phyloP scores from a whole-genome alignment of 1,140 invertebrate genomes.

The Caenorhabditis remanei region DNA sequence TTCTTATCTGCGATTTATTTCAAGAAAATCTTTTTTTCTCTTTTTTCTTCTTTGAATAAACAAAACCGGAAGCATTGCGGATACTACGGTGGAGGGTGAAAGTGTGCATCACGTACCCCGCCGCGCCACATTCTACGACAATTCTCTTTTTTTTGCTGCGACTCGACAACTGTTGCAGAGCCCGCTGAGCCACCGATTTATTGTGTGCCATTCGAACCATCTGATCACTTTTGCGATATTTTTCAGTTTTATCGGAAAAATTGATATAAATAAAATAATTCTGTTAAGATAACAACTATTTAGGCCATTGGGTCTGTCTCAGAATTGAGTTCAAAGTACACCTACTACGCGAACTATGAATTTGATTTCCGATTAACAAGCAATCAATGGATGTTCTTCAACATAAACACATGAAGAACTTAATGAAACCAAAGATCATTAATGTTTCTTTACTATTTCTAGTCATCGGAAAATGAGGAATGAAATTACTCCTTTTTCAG shows the following conservation, averaged over 20 bases:
- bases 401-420: not conserved
- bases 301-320: not conserved
- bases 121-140: slow-evolving; percentile 35
- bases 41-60: slow-evolving; percentile 10
- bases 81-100: slow-evolving; percentile 20
- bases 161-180: slow-evolving; percentile 48
- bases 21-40: not conserved
- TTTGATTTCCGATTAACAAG: not conserved
- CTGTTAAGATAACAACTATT: not conserved
- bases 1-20: not conserved
- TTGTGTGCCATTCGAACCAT: slow-evolving; percentile 31
- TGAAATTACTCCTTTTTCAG: not conserved
- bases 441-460: not conserved
- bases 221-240: not conserved
- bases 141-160: slow-evolving; percentile 3
- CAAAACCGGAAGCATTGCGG: not conserved
- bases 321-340: slow-evolving; percentile 6
- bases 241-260: slow-evolving; percentile 19
- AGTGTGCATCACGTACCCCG: slow-evolving; percentile 50
- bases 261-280: not conserved
- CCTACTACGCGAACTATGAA: not conserved
- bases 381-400: not conserved
- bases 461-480: no score
- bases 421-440: not conserved
- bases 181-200: slow-evolving; percentile 1